These are phyloP conservation scores for Troglohyphantes excavatus DNA, from an alignment of 2,888 invertebrate species.

Conservation along the genomic window DNA sequence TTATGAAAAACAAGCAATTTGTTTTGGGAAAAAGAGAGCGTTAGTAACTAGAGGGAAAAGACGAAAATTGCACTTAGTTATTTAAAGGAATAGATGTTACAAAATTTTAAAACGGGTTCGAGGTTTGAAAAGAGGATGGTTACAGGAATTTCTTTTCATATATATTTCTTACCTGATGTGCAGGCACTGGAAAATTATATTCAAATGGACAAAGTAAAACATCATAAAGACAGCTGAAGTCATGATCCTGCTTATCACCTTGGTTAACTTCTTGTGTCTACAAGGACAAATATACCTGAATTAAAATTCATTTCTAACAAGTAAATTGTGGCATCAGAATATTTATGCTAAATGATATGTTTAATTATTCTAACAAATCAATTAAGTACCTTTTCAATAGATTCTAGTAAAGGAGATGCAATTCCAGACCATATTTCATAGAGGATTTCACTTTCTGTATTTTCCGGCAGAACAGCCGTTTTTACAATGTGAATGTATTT, in stretches of 20 bases:
- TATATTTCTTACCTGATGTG: conserved; percentile 39
- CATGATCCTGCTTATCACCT: conserved; percentile 68
- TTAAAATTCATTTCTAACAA: background rate
- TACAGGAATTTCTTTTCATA: background rate
- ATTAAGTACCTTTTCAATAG: conserved; percentile 58
- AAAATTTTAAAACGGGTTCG: too few relatives aligned
- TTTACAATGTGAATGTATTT: conserved; percentile 48
- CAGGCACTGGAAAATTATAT: conserved; percentile 38
- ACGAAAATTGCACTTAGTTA: too few relatives aligned
- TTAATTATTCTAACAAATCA: too few relatives aligned
- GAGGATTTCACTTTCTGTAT: conserved; percentile 46
- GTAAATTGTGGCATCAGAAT: background rate
- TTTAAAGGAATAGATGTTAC: too few relatives aligned
- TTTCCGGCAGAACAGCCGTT: conserved; percentile 3
- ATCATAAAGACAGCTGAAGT: conserved; percentile 65
- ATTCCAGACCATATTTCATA: conserved; percentile 69
- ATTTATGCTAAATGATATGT: too few relatives aligned
- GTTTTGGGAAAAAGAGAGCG: too few relatives aligned
- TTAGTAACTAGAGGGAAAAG: too few relatives aligned
- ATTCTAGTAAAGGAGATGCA: conserved; percentile 54
- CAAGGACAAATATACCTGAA: background rate
- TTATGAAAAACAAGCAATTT: too few relatives aligned
- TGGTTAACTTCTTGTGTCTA: conserved; percentile 77
- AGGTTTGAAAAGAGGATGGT: too few relatives aligned
- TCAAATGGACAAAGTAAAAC: conserved; percentile 69